Evolutionary conservation across 2,888 invertebrate species (phyloP).

Genomic region (Cephus spinipes): DNA sequence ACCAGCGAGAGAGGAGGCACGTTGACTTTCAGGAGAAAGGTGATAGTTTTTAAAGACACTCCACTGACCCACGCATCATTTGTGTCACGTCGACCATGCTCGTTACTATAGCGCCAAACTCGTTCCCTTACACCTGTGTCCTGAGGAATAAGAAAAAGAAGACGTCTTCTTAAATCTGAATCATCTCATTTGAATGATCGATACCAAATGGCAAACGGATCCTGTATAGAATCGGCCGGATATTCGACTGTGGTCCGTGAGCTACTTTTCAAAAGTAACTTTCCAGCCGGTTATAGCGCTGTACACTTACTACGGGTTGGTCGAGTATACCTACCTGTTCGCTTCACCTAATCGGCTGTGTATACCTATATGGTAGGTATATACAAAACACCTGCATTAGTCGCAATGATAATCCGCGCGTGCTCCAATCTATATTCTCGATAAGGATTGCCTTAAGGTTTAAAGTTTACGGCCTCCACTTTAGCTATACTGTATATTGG

Average conservation of each 20-base stretch:
- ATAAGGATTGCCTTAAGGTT: background rate
- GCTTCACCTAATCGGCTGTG: background rate
- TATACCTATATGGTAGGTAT: background rate
- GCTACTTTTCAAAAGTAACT: background rate
- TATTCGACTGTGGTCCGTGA: background rate
- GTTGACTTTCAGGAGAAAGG: background rate
- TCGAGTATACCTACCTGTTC: background rate
- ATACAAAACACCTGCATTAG: background rate
- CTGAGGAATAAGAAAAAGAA: background rate
- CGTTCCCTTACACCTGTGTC: background rate
- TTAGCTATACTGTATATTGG: background rate
- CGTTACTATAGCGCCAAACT: background rate
- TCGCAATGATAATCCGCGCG: background rate
- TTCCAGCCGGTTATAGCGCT: background rate
- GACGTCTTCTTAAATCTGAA: background rate
- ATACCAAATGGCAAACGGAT: background rate
- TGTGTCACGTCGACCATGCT: background rate
- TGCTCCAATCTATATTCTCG: background rate
- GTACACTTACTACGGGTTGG: background rate
- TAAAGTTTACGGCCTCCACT: background rate
- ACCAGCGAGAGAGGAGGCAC: background rate
- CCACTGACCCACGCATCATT: background rate
- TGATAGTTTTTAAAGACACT: background rate
- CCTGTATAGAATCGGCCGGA: background rate
- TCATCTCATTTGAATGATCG: background rate